phyloP scores from a whole-genome alignment of 2,113 vertebrate genomes.

The Cariama cristata region DNA sequence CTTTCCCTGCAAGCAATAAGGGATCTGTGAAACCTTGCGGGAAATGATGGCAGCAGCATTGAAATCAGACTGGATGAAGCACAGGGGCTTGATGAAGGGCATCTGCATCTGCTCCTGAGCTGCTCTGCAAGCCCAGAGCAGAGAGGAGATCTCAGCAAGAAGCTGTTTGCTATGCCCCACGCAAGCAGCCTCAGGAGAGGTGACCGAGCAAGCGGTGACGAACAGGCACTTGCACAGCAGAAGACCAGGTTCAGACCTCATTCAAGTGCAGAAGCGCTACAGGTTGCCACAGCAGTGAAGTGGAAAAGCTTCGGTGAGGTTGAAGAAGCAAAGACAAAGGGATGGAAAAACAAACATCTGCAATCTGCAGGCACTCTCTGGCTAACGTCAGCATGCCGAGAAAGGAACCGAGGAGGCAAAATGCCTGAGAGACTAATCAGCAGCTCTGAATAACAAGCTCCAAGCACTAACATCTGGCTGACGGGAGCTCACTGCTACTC shows the following conservation, averaged over 20 bases:
- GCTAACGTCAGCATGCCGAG: background rate
- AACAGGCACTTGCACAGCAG: background rate
- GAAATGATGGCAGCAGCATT: background rate
- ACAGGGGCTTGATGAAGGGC: background rate
- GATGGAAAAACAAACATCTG: slow-evolving; percentile 15
- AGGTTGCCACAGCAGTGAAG: background rate
- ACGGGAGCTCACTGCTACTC: background rate
- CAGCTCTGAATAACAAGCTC: background rate
- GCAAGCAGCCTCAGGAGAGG: background rate
- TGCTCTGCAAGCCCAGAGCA: background rate
- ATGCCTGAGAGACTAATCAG: background rate
- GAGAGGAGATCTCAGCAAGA: background rate
- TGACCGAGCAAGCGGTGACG: rapidly evolving
- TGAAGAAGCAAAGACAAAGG: slow-evolving; percentile 27
- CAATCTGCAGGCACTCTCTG: background rate
- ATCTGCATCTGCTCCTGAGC: background rate
- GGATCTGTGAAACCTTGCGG: background rate
- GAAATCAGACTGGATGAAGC: background rate
- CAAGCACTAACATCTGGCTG: slow-evolving; percentile 43
- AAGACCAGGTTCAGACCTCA: background rate
- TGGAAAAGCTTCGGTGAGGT: background rate
- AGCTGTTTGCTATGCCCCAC: background rate
- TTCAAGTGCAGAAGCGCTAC: background rate
- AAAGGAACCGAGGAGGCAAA: background rate
- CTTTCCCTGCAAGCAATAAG: background rate